Base-by-base conservation (phyloP, 2,888 invertebrate species). In the Polydrusus cervinus region DNA sequence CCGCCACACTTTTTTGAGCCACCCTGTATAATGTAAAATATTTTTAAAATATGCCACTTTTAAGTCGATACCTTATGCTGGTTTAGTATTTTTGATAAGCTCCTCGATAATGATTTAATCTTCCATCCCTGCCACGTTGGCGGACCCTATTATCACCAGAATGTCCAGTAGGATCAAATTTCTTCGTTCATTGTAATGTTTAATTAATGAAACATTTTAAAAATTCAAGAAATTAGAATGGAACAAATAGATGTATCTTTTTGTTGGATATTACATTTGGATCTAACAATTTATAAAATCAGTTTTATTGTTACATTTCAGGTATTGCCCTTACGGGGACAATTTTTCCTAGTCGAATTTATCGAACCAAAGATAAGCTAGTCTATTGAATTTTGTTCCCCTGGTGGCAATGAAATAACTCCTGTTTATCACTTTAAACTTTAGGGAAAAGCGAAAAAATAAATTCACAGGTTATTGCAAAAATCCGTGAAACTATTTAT, bases 301-400 rank as follows among this genome's bases (percentile, higher is more conserved):
- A 11, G 51, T 11, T 51, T 8, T 30, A 53, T 11, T 53, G 5
- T 60, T 60, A 60, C 38, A 11, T 60, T 60, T 60, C 18, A 38
- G 11, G 16, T 60, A 60, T 60, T 18, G 57, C 3, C 14, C 57
- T 10, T 0, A 16, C 5, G 38, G 34, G 57, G 10, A 16, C 38
- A 38, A 60, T 60, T 57, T 30, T 51, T 57, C 38, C 5, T 14
- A 57, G 14, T 14, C 16, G 16, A 9, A 57, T 57, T 10, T 60
- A 55, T 55, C 14, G 16, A 38, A 60, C 38, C 55, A 34, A 38
- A 38, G 3, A 38, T 60, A 38, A 38, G 55, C 34, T 38, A 18
- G 16, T 38, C 25, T 25, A 53, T 53, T 53, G 25, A 53, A 53
- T 53, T 53, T 53, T 8, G n/a, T n/a, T 53, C 53, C 16, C 53